Evolutionary conservation across 2,113 vertebrate species (phyloP), one percentile per base, ranked within the genome.

Genomic region (Plestiodon gilberti): DNA sequence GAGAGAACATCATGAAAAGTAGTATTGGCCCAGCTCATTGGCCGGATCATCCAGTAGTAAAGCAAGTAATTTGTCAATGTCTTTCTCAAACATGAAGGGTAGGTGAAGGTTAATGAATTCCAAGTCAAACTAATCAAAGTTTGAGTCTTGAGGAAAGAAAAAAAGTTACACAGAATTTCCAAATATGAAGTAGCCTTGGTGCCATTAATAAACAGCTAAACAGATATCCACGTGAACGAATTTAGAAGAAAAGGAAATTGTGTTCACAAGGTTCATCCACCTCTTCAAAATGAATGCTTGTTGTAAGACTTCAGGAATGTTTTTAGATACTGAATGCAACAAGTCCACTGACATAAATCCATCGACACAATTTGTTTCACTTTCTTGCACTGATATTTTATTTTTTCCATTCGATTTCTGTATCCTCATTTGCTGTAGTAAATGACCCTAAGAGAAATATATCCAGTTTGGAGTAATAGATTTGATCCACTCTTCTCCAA

Each of bases 401-500:
- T 3, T 35, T 55, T 35, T 83, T 79, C 81, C 75, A 48, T 87
- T 57, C 71, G 48, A 69, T 69, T 38, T 70, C 22, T 23, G 38
- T 69, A 35, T 40, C 25, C 28, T 67, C 0, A 20, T 11, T 10
- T 33, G 30, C 64, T 59, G 57, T 71, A 23, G 52, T 61, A 75
- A 23, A 52, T 83, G 33, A 89, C 8, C 59, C 28, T 88, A 64
- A 85, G 5, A 82, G 88, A 86, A 38, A 23, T 75, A 77, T 0
- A 0, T 71, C 28, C 80, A 82, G 33, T 35, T 55, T 35, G 52
- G 8, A 79, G 73, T 9, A 30, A 61, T 69, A 89, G 0, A 35
- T 25, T 88, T 35, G 74, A 86, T 33, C 74, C 2, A 82, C 1
- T 78, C 38, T 82, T 86, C 25, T 10, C 70, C 85, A 88, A 70